These are phyloP conservation scores for Nasonia vitripennis DNA, from an alignment of 1,140 invertebrate genomes.

Conservation along the genomic window DNA sequence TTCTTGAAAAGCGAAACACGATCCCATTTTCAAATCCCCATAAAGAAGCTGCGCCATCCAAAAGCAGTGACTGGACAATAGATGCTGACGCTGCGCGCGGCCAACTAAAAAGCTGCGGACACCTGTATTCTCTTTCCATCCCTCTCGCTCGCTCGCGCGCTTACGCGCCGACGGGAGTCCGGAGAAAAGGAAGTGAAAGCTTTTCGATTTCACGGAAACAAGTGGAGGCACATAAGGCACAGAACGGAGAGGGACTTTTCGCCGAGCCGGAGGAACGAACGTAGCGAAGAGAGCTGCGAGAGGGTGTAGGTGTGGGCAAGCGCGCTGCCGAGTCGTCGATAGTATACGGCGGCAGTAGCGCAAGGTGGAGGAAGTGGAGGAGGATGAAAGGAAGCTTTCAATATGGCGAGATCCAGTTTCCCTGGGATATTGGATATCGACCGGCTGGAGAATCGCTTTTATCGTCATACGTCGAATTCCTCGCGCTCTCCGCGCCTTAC, in stretches of 20 bases:
- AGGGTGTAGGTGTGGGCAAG: background rate
- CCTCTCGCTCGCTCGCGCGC: background rate
- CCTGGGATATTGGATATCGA: slow-evolving; percentile 48
- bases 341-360: background rate
- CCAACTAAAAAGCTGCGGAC: slow-evolving; percentile 11
- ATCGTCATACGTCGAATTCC: slow-evolving; percentile 37
- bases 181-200: slow-evolving; percentile 4
- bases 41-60: background rate
- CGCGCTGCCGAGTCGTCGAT: background rate
- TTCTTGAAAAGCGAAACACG: slow-evolving; percentile 27
- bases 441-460: slow-evolving; percentile 39
- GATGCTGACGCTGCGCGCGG: slow-evolving; percentile 29
- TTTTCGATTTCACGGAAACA: slow-evolving; percentile 41
- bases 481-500: background rate
- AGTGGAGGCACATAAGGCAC: slow-evolving; percentile 27
- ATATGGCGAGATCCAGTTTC: slow-evolving; percentile 47
- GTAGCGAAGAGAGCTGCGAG: too few relatives aligned
- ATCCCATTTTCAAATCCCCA: slow-evolving; percentile 34
- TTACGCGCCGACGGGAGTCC: background rate
- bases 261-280: too few relatives aligned
- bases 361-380: background rate
- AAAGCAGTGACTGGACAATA: background rate
- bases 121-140: slow-evolving; percentile 2
- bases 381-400: slow-evolving; percentile 44
- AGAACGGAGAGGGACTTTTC: background rate